Evolutionary conservation across 2,113 vertebrate species (phyloP), one percentile per base, ranked within the genome.

Genomic region (Suricata suricatta): DNA sequence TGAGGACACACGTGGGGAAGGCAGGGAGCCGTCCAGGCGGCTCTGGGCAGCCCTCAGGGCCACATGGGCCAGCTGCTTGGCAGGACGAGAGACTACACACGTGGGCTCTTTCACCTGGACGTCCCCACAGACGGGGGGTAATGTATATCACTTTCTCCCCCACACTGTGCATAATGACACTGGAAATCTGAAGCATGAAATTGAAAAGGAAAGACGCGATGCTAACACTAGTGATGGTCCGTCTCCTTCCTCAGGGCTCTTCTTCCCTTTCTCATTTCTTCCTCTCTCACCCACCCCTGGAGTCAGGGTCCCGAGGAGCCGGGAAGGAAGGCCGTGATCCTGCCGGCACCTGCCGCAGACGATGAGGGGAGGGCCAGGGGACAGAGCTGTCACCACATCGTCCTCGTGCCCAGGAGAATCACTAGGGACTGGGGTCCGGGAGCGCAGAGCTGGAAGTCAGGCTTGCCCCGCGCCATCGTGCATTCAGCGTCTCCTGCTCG

Each of bases 161-260:
- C 52, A 29, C 35, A 14, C 66, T 11, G 41, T 76, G 60, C 9
- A 63, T 23, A 92, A 96, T 15, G 79, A 87, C 83, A 68, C 2
- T 63, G 90, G 47, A 92, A 90, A 86, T 92, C 89, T 93, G 83
- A 97, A 97, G 93, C 83, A 93, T 85, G 89, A 96, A 96, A 96
- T 54, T 79, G 76, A 95, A 96, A 88, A 97, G 88, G 44, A 84
- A 95, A 82, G 77, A 41, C 31, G n/a, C 35, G 15, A 83, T 15
- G 57, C 50, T 10, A 54, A 44, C 54, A 77, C 57, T 9, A 60
- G 90, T 41, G 13, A 80, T 8, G 11, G 38, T 83, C 80, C 1
- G 19, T 64, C 93, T 96, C 81, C 44, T 64, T 64, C 77, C 52
- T 27, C 27, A 7, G 60, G 6, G 15, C 27, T 82, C 68, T 95